Evolutionary conservation across 1,140 invertebrate genomes (phyloP).

Genomic region (Halictus rubicundus): DNA sequence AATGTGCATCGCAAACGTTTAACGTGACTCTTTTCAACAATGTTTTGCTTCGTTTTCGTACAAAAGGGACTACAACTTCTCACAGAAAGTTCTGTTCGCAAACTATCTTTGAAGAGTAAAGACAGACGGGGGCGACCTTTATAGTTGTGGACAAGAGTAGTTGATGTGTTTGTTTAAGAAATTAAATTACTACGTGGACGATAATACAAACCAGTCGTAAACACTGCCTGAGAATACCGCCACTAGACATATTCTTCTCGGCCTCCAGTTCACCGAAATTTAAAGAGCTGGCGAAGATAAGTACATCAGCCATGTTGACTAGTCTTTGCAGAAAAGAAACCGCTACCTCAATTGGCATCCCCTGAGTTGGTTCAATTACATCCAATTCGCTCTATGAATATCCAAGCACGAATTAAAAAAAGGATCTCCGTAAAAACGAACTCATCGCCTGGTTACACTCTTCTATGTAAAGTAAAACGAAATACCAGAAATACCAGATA

Average conservation of each 20-base stretch:
- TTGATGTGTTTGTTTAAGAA: slow-evolving; percentile 18
- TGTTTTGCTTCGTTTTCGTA: background rate
- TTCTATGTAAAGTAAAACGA: slow-evolving; percentile 19
- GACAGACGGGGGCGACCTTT: background rate
- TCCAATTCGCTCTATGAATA: slow-evolving; percentile 95
- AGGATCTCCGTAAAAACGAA: slow-evolving; percentile 21
- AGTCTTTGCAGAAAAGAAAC: slow-evolving; percentile 97
- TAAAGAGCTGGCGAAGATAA: slow-evolving; percentile 98
- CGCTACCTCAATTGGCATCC: slow-evolving; percentile 98
- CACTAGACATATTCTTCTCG: slow-evolving; percentile 99
- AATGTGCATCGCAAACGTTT: slow-evolving; percentile 1
- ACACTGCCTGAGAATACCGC: slow-evolving; percentile 98
- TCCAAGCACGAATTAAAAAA: slow-evolving; percentile 49
- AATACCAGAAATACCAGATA: slow-evolving; percentile 42
- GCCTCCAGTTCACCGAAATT: slow-evolving; percentile 99
- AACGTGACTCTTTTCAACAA: background rate
- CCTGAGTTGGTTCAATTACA: slow-evolving; percentile 98
- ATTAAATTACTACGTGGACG: slow-evolving; percentile 39
- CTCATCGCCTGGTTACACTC: slow-evolving; percentile 16
- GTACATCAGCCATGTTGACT: slow-evolving; percentile 98
- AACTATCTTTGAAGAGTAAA: background rate
- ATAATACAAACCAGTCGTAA: slow-evolving; percentile 91
- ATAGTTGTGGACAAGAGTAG: background rate
- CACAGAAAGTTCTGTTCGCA: background rate
- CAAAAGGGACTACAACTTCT: background rate